Evolutionary conservation across 2,888 invertebrate species (phyloP), one percentile per base, ranked within the genome.

Genomic region (Quadroppia sp.): DNA sequence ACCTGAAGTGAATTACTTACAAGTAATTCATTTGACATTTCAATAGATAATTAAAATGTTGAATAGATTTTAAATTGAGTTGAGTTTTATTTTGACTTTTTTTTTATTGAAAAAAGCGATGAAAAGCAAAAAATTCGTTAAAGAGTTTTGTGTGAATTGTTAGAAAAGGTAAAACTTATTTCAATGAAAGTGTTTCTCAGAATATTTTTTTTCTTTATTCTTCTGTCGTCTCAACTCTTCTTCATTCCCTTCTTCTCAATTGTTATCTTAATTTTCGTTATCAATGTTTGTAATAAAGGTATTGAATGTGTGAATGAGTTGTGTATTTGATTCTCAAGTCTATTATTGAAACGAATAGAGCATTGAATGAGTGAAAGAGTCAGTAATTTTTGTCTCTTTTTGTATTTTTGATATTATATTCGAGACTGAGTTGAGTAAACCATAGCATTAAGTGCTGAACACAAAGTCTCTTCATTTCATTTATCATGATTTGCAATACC

Each of bases 231-330:
- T 48, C 48, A 48, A 20, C 48, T n/a, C 48, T n/a, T n/a, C n/a
- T n/a, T n/a, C 4, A 56, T 28, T 56, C 56, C 4, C 28, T 56
- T 56, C 20, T 20, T 64, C 9, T 64, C 32, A 64, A 64, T 64
- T 64, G 61, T 64, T 64, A 20, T 32, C 32, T 64, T 64, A 64
- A 64, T 64, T 59, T 64, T 64, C 36, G 28, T 28, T 20, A 15
- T 17, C 56, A 28, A 56, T 56, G 56, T 56, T 56, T 56, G 56
- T 28, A 9, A 25, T 28, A 28, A 28, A 56, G 17, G 56, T 56
- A 56, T 56, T 56, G 56, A 56, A 56, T 28, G 28, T 56, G 56
- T 23, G n/a, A n/a, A n/a, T n/a, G n/a, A n/a, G n/a, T 56, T 2
- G 23, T 56, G 56, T 56, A 56, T 56, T 56, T 28, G 15, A 28